These are phyloP conservation scores for Platorchestia sp. DNA, from an alignment of 1,140 invertebrate genomes.

Conservation along the genomic window DNA sequence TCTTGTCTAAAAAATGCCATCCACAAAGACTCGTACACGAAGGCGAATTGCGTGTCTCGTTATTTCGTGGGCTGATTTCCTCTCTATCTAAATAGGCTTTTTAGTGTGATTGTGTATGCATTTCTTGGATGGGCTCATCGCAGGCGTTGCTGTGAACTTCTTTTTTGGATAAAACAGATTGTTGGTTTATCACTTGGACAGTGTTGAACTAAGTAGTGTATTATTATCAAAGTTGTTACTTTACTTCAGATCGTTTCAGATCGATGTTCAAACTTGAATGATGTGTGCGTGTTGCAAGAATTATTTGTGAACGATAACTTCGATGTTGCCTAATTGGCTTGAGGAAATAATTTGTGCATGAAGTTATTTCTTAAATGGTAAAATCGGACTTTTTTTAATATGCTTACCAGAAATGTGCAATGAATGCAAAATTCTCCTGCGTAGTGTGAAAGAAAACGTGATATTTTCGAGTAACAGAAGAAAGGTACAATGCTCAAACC, in stretches of 20 bases:
- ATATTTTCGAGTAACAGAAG: neutral
- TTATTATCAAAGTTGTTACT: too few species aligned
- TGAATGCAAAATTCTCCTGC: neutral
- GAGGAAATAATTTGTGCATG: too few species aligned
- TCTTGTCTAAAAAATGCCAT: neutral
- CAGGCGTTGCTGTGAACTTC: neutral
- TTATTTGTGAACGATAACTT: too few species aligned
- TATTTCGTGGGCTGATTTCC: neutral
- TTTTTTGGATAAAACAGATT: too few species aligned
- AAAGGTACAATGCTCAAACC: neutral
- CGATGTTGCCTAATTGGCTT: too few species aligned
- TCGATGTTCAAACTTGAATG: too few species aligned
- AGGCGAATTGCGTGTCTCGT: neutral
- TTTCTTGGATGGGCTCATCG: neutral
- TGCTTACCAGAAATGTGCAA: neutral
- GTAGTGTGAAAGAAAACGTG: neutral
- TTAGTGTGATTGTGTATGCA: neutral
- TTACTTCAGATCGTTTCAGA: too few species aligned
- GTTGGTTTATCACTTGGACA: too few species aligned
- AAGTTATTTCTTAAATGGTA: neutral
- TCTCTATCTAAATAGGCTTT: neutral
- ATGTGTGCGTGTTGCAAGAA: too few species aligned
- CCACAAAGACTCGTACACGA: neutral
- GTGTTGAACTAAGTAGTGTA: too few species aligned
- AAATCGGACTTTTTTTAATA: neutral